Base-by-base conservation (phyloP, 2,113 vertebrate genomes). In the Syngnathoides biaculeatus region DNA sequence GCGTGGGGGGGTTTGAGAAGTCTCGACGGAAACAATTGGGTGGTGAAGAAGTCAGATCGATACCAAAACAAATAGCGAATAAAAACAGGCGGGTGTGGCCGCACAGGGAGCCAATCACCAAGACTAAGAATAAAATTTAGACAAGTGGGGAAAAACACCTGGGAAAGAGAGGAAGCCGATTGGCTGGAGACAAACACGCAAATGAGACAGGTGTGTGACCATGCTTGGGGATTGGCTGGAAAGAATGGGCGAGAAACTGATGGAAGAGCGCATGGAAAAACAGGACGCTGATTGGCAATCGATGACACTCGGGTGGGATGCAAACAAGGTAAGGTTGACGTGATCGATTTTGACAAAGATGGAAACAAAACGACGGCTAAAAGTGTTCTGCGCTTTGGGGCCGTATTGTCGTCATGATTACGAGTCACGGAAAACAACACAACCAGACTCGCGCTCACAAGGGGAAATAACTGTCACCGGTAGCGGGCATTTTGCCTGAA, bases 391-490 rank as follows among this genome's bases (percentile, higher is more conserved):
- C 1, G 8, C 3, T 45, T 45, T 45, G 10, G 20, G 3, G 22
- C 50, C n/a, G 12, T 24, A 12, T 11, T 53, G 52, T 24, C 12
- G 52, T 57, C 55, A 27, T 27, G 24, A 26, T 27, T 56, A 27
- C 12, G 17, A 38, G 26, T 59, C 8, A 11, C 11, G 35, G 19
- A 15, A 17, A 9, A 2, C 4, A 20, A 83, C 19, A 59, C 35
- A 40, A 39, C 63, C 43, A 1, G 13, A 38, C 40, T 47, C 45
- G 10, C 64, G 69, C 11, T 19, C 43, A 60, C 73, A 6, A 47
- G 60, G 67, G 77, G 69, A 78, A 69, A 71, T 50, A 62, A 74
- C 59, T 72, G 75, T 82, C 79, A 82, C 52, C 66, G 82, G 72
- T 45, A 20, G 65, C 61, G 58, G 39, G 58, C 24, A 66, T 66